Conservation (phyloP, 2,888 invertebrate genomes). For the Fragum sueziense region DNA sequence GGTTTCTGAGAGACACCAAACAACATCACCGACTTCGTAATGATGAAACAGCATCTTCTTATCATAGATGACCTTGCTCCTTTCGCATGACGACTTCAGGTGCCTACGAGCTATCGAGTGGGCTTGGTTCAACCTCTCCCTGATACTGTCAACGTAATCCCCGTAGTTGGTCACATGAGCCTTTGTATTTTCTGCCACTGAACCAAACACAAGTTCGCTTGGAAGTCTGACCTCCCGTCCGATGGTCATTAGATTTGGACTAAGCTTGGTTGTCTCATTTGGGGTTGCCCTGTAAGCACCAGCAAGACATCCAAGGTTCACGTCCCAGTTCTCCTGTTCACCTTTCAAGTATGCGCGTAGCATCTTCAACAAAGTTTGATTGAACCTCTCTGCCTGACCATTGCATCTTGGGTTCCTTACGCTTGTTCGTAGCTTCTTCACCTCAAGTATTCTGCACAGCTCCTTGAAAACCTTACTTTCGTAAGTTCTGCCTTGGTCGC, state of each 20-base stretch:
- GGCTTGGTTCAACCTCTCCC: conserved; percentile 24
- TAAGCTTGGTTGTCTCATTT: conserved; percentile 44
- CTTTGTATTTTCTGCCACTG: too few species aligned
- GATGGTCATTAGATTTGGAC: conserved; percentile 48
- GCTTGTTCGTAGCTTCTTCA: conserved; percentile 41
- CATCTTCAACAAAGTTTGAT: conserved; percentile 49
- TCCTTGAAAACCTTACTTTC: conserved; percentile 33
- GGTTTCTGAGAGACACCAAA: conserved; percentile 32
- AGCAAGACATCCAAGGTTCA: conserved; percentile 50
- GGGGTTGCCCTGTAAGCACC: conserved; percentile 54
- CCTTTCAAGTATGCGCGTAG: conserved; percentile 45
- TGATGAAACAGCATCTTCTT: conserved; percentile 4
- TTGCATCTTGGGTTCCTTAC: conserved; percentile 52
- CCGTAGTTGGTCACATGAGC: not conserved
- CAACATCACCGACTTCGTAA: conserved; percentile 36
- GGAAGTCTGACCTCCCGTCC: conserved; percentile 50
- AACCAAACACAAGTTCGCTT: conserved; percentile 35
- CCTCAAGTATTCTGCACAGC: conserved; percentile 29
- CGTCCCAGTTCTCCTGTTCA: conserved; percentile 57
- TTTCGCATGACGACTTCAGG: conserved; percentile 9
- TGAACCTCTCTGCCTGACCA: conserved; percentile 49
- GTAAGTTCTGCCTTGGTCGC: conserved; percentile 33
- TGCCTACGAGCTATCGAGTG: conserved; percentile 19
- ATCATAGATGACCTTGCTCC: conserved; percentile 42
- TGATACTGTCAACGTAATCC: conserved; percentile 23